Percentiles rank a stretch among this genome's conserved stretches.
These are phyloP conservation scores for Peromyscus leucopus DNA, from an alignment of 2,113 vertebrate genomes.

Conservation along the genomic window DNA sequence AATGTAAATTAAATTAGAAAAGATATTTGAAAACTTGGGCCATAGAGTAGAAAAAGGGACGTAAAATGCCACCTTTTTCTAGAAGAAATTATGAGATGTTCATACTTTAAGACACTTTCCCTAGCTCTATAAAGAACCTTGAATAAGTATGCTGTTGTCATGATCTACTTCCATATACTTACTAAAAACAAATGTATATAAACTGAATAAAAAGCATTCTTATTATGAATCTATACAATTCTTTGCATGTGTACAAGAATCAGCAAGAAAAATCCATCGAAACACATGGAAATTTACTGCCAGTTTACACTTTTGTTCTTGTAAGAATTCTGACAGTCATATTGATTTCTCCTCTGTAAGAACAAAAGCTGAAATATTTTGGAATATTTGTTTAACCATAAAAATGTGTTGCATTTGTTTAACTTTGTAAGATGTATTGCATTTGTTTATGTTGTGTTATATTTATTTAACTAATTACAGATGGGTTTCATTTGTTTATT, in stretches of 20 bases:
- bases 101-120: not conserved
- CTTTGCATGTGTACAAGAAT: not conserved
- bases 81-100: not conserved
- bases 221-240: not conserved
- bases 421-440: too few species aligned
- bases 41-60: not conserved
- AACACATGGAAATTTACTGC: not conserved
- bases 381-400: too few species aligned
- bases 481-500: too few species aligned
- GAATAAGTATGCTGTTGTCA: not conserved
- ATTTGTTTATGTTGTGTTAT: too few species aligned
- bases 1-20: conserved; percentile 6
- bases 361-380: not conserved
- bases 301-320: not conserved
- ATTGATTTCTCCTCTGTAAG: not conserved
- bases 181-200: not conserved
- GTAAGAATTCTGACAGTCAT: not conserved
- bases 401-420: too few species aligned
- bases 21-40: not conserved
- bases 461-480: too few species aligned
- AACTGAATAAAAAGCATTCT: not conserved
- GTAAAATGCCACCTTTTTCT: not conserved
- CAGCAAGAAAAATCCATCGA: not conserved
- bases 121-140: not conserved
- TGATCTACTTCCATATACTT: not conserved